Evolutionary conservation across 1,140 invertebrate genomes (phyloP), one percentile per base, ranked within the genome.

Genomic region (Bombus impatiens): DNA sequence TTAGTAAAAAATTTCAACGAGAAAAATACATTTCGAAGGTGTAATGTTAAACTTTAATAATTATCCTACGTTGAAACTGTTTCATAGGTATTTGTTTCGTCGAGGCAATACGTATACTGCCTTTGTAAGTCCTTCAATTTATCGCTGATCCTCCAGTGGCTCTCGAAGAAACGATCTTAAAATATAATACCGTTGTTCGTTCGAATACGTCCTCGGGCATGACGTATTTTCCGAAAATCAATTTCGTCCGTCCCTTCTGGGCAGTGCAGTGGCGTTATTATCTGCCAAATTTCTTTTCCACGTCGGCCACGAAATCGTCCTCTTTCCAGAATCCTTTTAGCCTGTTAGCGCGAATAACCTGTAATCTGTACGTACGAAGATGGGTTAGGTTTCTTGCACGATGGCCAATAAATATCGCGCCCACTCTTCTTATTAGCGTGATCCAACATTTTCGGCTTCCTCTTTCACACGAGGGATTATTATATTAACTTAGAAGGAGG

Each of bases 141-240:
- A 89, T 90, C 86, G 88, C 25, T 62, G 42, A 77, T 86, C 71
- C 62, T 37, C 42, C 72, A 42, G 65, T 47, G 84, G 72, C 71
- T 79, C 75, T 79, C 70, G 72, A 82, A 78, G 74, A 71, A 87
- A 89, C 82, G 67, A 85, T 32, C 75, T n/a, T 35, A 53, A 80
- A 85, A 71, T 40, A 57, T 37, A 79, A 84, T 70, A 65, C 62
- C 84, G 57, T 40, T 57, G 44, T 65, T 67, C 44, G 65, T 59
- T n/a, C 71, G 59, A 62, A 35, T 75, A 22, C 65, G 65, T 78
- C 86, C 47, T 47, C 78, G 44, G 85, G 85, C 88, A 18, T 35
- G 76, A 83, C 67, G 87, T 90, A 90, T 91, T 84, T 90, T 89
- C 86, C 82, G 78, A 90, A 89, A 92, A 92, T 92, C 91, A 92